Evolutionary conservation across 1,140 invertebrate genomes (phyloP), one percentile per base, ranked within the genome.

Genomic region (Platorchestia sp.): DNA sequence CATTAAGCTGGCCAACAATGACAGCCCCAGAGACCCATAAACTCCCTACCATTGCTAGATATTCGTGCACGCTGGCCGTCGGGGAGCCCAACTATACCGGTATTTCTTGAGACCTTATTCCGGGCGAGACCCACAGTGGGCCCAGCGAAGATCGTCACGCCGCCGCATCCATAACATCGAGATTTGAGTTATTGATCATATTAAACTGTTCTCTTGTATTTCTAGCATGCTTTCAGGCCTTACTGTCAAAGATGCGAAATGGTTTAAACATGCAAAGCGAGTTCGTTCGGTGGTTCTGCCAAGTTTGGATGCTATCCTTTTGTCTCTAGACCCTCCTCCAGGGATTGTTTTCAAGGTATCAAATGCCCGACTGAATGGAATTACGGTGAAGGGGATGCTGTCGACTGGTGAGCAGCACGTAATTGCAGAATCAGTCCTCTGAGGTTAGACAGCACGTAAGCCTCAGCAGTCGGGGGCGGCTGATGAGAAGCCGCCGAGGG

Each of bases 1-100:
- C 91, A 93, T 93, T 93, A 93, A 93, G 44, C 45, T 45, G 41
- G 91, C 43, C 43, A 45, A 93, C 91, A 93, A 93, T 93, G 91
- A 93, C 91, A 93, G 91, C 91, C 91, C 45, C 91, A 44, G 43
- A 93, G 91, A 44, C 91, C 44, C 91, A 47, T 93, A 93, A 93
- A 93, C 43, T 93, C 91, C 91, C 45, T 93, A 36, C 91, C 91
- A 93, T 93, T 93, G 91, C 91, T 44, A 93, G 91, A 45, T 44
- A 40, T 44, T 93, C 40, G 45, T n/a, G 91, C 91, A 41, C 10
- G 91, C 41, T 10, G 5, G 91, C 45, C 91, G 45, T 93, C 16
- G 45, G 91, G 91, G n/a, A 10, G 41, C 87, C n/a, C 87, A 41
- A 27, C 87, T 10, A 89, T 42, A 89, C 87, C 87, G 36, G 87